Evolutionary conservation across 2,797 vertebrate species (phyloP), one percentile per base, ranked within the genome.

Genomic region (Lindbergichthys nudifrons): DNA sequence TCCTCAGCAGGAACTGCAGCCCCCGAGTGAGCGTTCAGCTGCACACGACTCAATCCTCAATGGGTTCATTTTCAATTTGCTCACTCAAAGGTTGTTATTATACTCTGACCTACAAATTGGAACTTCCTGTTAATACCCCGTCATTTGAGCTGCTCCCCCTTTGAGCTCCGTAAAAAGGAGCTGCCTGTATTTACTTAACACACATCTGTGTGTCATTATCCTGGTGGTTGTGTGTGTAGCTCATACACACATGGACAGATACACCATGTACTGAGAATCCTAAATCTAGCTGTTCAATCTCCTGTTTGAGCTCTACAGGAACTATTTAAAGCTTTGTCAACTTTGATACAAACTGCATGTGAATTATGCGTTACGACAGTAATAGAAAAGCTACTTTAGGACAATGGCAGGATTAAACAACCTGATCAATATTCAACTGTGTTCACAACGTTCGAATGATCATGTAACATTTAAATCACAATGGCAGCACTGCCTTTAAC

Each of bases 71-170:
- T 96, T 94, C 94, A 95, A 93, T 95, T 95, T 94, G 90, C 90
- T 92, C 88, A 84, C 92, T 95, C 94, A 94, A 94, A 95, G 94
- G 89, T 93, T 92, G 95, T 94, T 92, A 93, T 96, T 94, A 95
- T 90, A 91, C 90, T 92, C 84, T 94, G 95, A 95, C 94, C 94
- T 93, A 92, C 88, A 96, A 96, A 95, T 94, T 94, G 93, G 89
- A 90, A 95, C 94, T 93, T 95, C 94, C 93, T 79, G 82, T 87
- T 94, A 92, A 94, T 82, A 95, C 88, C 90, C 92, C 92, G 77
- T 93, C 90, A 95, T 94, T 92, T 93, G 83, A 90, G 80, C 87
- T 73, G 87, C 86, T 87, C 90, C 79, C 79, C 90, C 81, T 88
- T 84, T 92, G 90, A 90, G 90, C 91, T 84, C 59, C 80, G 80